A percentile compares a stretch with the other conserved stretches of the same genome.
Conservation (phyloP, 2,888 invertebrate genomes). For the Neoitamus cyanurus region DNA sequence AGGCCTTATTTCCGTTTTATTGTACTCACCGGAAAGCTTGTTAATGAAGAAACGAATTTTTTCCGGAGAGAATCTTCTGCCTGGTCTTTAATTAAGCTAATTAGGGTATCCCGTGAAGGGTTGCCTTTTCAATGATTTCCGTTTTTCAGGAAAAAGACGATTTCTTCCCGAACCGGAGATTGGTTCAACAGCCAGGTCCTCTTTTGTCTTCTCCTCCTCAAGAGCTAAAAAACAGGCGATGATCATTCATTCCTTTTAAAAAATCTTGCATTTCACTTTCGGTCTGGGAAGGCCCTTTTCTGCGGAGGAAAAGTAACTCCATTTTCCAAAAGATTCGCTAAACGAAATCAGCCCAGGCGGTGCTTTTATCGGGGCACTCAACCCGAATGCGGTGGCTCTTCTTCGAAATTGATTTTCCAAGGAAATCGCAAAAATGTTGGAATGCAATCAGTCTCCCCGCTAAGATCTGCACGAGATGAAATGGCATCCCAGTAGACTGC, state of each 20-base stretch:
- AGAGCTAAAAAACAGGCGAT: neutral
- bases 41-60: neutral
- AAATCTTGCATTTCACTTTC: neutral
- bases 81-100: constrained; percentile 1
- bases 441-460: neutral
- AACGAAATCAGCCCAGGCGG: neutral
- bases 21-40: neutral
- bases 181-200: neutral
- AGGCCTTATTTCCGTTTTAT: neutral
- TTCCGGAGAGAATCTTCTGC: neutral
- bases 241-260: neutral
- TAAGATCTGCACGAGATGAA: neutral
- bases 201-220: neutral
- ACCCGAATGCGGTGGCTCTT: neutral
- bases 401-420: neutral
- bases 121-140: neutral
- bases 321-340: neutral
- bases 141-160: neutral
- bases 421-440: neutral
- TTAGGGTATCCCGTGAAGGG: neutral
- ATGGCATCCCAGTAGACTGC: neutral
- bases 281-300: neutral
- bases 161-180: neutral
- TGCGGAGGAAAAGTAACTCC: neutral
- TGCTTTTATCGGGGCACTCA: neutral